Base-by-base conservation (phyloP, 2,888 invertebrate species). In the Heliconius ismenius region DNA sequence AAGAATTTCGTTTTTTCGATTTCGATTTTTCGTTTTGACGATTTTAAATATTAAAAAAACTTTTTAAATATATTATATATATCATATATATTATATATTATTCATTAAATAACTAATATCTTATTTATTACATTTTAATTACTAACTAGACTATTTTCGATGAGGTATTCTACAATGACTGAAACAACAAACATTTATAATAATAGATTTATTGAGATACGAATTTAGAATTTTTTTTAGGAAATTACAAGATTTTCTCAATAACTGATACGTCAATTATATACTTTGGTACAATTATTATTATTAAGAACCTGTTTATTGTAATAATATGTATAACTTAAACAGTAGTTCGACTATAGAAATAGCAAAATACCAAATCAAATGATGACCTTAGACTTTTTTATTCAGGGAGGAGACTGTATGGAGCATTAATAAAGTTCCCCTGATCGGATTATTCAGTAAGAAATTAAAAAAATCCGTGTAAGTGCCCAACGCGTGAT, bases 391-490 rank as follows among this genome's bases (percentile, higher is more conserved):
- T 77, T 67, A 79, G 80, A 77, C 82, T 80, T 86, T 89, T 79
- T 88, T 81, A 87, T 88, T 81, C 90, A 92, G 92, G 92, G 86
- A 89, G 82, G 84, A 86, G 86, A 86, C 87, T 86, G 83, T 83
- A 89, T 89, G 86, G 88, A 87, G 86, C 85, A 85, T 88, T 83
- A 89, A 88, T 87, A 89, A 86, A 81, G 88, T 91, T 79, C 92
- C 93, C 80, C 88, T 90, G 86, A 85, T 88, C 83, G 88, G 89
- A 83, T 84, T 89, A 83, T 91, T 89, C 84, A 88, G 85, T 90
- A 90, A 90, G 89, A 92, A 89, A 88, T 86, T 89, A 84, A 89
- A 89, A 86, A 81, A 86, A 83, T 85, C 87, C 78, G 87, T 90
- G 93, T 92, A 91, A 86, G 84, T 83, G 83, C 84, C 49, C 86